Base-by-base conservation (phyloP, 2,888 invertebrate species). In the Blera fallax region DNA sequence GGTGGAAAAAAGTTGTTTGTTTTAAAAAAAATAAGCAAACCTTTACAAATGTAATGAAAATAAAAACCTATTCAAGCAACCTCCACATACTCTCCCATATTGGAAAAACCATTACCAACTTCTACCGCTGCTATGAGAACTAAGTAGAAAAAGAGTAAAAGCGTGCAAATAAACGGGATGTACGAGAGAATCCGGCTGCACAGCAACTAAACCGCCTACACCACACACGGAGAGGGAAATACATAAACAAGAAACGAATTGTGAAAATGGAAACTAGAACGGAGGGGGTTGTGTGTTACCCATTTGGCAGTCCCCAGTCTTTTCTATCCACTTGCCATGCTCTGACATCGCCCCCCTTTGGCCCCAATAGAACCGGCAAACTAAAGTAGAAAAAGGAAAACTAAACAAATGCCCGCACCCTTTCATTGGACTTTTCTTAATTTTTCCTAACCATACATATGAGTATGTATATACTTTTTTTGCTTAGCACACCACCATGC, bases 221-320 rank as follows among this genome's bases (percentile, higher is more conserved):
- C 50, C 27, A 14, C 58, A 56, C 14, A 3, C 18, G 10, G 7
- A 18, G 40, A 29, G 43, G 16, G 56, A 18, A 29, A 60, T 14
- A 40, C 18, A 34, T 43, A 58, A 11, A 58, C 45, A 69, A 45
- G 32, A 52, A 69, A 60, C 40, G 16, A 79, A 83, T 54, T 83
- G 79, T 79, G 73, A 79, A 83, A 82, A 76, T 79, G 72, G 34
- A 79, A 83, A 83, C 79, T 83, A 83, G 73, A 79, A 69, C 83
- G 73, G 83, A 43, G 67, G 43, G 78, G 64, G 27, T 6, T 29
- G 32, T 29, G 8, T 40, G 5, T 34, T 72, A 77, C 43, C 65
- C 64, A 64, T 74, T 74, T 65, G 56, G 69, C 81, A 64, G 62
- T 76, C 62, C 62, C 54, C 48, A 56, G 62, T 56, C 24, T 10